Conservation (phyloP, 2,888 invertebrate species). For the Sipha maydis region DNA sequence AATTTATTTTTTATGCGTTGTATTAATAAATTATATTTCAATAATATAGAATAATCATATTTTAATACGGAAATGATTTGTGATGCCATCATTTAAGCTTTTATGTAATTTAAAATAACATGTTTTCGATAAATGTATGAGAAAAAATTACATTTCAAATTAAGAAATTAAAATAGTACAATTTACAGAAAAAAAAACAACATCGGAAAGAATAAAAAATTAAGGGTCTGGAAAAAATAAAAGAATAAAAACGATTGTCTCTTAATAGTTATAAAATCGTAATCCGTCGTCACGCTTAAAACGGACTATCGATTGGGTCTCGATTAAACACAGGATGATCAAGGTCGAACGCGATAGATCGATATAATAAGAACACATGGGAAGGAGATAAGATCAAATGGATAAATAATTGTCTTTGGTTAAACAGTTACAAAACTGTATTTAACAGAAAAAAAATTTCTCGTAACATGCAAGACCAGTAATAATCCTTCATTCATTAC, state of each 20-base stretch:
- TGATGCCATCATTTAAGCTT: neutral
- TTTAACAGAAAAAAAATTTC: too few species aligned
- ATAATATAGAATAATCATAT: neutral
- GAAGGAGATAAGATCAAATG: too few species aligned
- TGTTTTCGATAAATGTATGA: neutral
- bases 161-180: neutral
- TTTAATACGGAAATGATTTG: neutral
- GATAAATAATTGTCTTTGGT: too few species aligned
- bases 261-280: too few species aligned
- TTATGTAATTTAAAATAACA: conserved; percentile 10
- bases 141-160: neutral
- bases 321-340: too few species aligned
- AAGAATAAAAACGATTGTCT: neutral
- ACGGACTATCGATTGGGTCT: neutral
- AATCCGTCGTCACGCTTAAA: neutral
- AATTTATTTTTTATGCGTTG: neutral
- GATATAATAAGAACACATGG: too few species aligned
- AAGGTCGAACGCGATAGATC: too few species aligned
- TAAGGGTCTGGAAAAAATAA: neutral
- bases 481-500: too few species aligned
- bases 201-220: neutral
- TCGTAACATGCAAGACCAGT: too few species aligned
- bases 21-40: conserved; percentile 5
- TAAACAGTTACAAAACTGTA: too few species aligned
- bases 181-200: neutral